phyloP scores from a whole-genome alignment of 2,113 vertebrate species.

The Bagarius yarrelli region DNA sequence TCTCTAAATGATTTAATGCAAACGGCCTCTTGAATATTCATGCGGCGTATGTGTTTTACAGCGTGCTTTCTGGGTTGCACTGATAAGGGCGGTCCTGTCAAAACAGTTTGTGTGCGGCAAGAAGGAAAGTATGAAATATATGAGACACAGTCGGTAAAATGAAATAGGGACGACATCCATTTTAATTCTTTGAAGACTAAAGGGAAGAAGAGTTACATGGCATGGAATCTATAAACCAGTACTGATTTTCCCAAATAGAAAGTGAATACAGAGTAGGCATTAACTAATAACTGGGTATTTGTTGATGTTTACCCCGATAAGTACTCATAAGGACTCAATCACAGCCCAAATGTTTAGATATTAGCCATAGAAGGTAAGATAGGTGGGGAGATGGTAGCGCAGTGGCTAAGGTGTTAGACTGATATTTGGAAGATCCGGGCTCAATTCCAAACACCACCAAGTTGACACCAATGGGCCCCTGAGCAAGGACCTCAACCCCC shows the following conservation, averaged over 20 bases:
- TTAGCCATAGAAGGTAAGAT: too few species aligned
- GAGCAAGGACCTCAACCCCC: too few species aligned
- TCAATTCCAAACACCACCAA: too few species aligned
- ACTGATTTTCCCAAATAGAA: background rate
- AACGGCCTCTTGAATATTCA: constrained; percentile 51
- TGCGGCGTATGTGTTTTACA: constrained; percentile 40
- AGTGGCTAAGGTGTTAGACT: too few species aligned
- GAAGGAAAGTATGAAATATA: constrained; percentile 36
- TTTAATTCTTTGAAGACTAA: constrained; percentile 12
- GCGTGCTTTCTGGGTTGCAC: constrained; percentile 36
- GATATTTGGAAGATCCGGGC: too few species aligned
- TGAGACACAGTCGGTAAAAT: constrained; percentile 30
- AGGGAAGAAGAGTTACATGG: background rate
- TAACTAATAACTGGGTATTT: background rate
- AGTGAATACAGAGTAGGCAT: background rate
- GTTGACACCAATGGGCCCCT: too few species aligned
- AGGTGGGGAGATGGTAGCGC: too few species aligned
- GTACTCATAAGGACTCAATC: too few species aligned
- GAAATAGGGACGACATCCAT: constrained; percentile 19
- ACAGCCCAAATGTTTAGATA: too few species aligned
- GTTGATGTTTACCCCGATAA: background rate
- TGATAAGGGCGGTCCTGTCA: constrained; percentile 50
- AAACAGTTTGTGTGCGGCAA: constrained; percentile 19
- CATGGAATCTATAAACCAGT: background rate
- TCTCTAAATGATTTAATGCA: constrained; percentile 48